Evolutionary conservation across 2,113 vertebrate species (phyloP).

Genomic region (Chaetodon trifascialis): DNA sequence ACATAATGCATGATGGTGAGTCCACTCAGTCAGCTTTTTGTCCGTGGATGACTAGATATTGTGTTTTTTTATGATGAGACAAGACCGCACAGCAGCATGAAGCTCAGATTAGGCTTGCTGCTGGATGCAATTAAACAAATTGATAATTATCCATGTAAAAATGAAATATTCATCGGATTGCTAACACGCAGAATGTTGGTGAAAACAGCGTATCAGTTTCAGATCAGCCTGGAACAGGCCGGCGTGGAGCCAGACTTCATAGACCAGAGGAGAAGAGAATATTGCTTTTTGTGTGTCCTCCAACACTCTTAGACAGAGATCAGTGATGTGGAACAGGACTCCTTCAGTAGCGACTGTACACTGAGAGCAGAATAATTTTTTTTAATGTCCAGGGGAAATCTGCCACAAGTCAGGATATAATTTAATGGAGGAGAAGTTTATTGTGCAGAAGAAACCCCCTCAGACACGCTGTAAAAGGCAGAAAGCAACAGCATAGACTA

Average conservation of each 20-base stretch:
- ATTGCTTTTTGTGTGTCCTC: slow-evolving; percentile 7
- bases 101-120: slow-evolving; percentile 20
- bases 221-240: not conserved
- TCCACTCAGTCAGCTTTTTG: slow-evolving; percentile 52
- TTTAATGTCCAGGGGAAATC: slow-evolving; percentile 52
- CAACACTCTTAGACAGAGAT: slow-evolving; percentile 35
- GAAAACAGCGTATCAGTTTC: slow-evolving; percentile 27
- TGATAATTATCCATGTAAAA: slow-evolving; percentile 51
- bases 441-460: slow-evolving; percentile 38
- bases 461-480: slow-evolving; percentile 11
- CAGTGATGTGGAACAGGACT: slow-evolving; percentile 49
- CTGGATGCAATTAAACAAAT: slow-evolving; percentile 53
- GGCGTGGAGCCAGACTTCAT: not conserved
- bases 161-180: slow-evolving; percentile 47
- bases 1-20: slow-evolving; percentile 64
- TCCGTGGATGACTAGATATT: slow-evolving; percentile 45
- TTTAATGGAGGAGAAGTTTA: slow-evolving; percentile 61
- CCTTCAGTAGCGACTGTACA: slow-evolving; percentile 28
- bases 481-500: slow-evolving; percentile 21
- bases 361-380: slow-evolving; percentile 12
- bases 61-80: slow-evolving; percentile 55
- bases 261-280: not conserved
- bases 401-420: slow-evolving; percentile 52
- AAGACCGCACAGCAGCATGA: slow-evolving; percentile 44
- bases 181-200: slow-evolving; percentile 8